Evolutionary conservation across 2,113 vertebrate species (phyloP), one percentile per base, ranked within the genome.

Genomic region (Lathamus discolor): DNA sequence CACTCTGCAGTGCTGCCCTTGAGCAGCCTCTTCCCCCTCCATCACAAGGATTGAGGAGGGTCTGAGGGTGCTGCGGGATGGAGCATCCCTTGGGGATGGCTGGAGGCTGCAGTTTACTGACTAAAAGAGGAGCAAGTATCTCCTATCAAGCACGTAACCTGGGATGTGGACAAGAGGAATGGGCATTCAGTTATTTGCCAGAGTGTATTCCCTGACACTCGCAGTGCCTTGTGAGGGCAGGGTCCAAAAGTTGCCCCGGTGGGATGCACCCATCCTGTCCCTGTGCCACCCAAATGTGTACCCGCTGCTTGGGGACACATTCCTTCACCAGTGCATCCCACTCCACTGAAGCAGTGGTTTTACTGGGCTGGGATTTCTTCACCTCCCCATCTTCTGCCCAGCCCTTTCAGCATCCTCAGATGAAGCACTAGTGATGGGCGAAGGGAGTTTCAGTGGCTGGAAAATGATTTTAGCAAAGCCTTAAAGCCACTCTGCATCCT

Each of bases 281-380:
- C 37, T 23, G 55, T 43, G 84, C 17, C 62, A 70, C 67, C 25
- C 55, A 63, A 33, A 41, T 4, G 0, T 3, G 19, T 1, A 1
- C 7, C 64, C 5, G 0, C 24, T 44, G 13, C 48, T 31, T 1
- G 1, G 61, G 72, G 35, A 67, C 52, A 15, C 0, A 1, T 37
- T 27, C 17, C 73, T 54, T 72, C 52, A 29, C 27, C 59, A 48
- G n/a, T 8, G 18, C 7, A 5, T 61, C 57, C 39, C 66, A 13
- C 13, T 28, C 49, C 2, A 2, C 69, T n/a, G 68, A 44, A 48
- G 43, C 39, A 16, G 5, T 33, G 68, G 10, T 37, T 89, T 77
- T 73, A 41, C 17, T n/a, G 69, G 25, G n/a, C 63, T 37, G 33
- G 27, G 62, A n/a, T 55, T 79, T 83, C 43, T 83, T 41, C 33